These are phyloP conservation scores for Kryptopterus vitreolus DNA, from an alignment of 2,797 vertebrate species.

Conservation along the genomic window DNA sequence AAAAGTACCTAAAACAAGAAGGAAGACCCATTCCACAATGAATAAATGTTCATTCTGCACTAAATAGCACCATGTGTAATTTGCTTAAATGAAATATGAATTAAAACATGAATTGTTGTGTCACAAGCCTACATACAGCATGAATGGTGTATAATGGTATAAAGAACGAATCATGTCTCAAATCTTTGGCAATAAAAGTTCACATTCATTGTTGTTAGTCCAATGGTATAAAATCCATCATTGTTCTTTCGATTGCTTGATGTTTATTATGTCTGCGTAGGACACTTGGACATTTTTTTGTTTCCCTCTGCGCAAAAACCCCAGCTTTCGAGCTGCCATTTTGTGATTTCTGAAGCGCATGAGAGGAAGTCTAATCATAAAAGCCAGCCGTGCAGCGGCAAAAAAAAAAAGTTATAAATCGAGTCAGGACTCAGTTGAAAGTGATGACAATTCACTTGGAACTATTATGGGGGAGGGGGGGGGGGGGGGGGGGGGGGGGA, in stretches of 20 bases:
- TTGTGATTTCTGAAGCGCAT: slow-evolving; percentile 11
- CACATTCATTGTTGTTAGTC: background rate
- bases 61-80: background rate
- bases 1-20: background rate
- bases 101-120: background rate
- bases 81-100: background rate
- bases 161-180: background rate
- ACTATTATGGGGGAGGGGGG: slow-evolving; percentile 12
- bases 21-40: background rate
- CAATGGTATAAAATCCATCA: background rate
- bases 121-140: background rate
- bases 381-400: slow-evolving; percentile 4
- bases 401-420: slow-evolving; percentile 23
- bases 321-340: background rate
- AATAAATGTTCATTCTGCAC: background rate
- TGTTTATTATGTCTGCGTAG: background rate
- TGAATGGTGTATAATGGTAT: background rate
- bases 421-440: slow-evolving; percentile 19
- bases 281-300: background rate
- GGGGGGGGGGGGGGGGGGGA: no score
- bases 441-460: no score
- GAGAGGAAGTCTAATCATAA: slow-evolving; percentile 10
- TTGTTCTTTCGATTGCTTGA: background rate
- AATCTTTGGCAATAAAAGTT: background rate
- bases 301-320: background rate